Evolutionary conservation across 2,888 invertebrate genomes (phyloP), one percentile per base, ranked within the genome.

Genomic region (Oscheius sp.): DNA sequence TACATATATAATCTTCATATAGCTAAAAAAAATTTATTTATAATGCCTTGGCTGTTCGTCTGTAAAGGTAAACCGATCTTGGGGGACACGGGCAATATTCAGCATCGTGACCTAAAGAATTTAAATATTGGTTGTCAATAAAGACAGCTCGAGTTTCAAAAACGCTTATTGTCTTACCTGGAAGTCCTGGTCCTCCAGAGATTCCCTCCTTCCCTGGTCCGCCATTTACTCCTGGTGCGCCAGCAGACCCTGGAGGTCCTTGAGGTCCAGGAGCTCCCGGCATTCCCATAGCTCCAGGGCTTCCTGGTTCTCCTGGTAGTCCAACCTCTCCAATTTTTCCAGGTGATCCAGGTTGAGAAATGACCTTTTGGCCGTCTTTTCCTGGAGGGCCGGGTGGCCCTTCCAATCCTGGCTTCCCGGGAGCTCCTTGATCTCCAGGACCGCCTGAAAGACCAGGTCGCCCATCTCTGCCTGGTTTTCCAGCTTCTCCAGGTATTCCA

Each of bases 51-150:
- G 47, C 47, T 5, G 20, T 33, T 41, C 59, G 20, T 41, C 66
- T 22, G 12, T 50, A 28, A 32, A 56, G 66, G 17, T 71, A 45
- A 51, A 75, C 63, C 5, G 70, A 68, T 2, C 77, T 50, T 2
- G 77, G 77, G 30, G 77, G 77, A 45, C 77, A 77, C 5, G 77
- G 71, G 24, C 77, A 77, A 62, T 77, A 77, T 33, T 77, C 73
- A 6, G 74, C 74, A 47, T 76, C 76, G 32, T 71, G 67, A n/a
- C 62, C 62, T 59, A 28, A 33, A 32, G 3, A 12, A 17, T 8
- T 26, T 54, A 2, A 38, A 65, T 41, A 17, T 59, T 59, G 9
- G 45, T n/a, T 36, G 36, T 36, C 36, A 8, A 36, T 8, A n/a
- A n/a, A n/a, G n/a, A n/a, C n/a, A n/a, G n/a, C n/a, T n/a, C n/a